Conservation (phyloP, 1,140 invertebrate species). For the Odontomachus brunneus region DNA sequence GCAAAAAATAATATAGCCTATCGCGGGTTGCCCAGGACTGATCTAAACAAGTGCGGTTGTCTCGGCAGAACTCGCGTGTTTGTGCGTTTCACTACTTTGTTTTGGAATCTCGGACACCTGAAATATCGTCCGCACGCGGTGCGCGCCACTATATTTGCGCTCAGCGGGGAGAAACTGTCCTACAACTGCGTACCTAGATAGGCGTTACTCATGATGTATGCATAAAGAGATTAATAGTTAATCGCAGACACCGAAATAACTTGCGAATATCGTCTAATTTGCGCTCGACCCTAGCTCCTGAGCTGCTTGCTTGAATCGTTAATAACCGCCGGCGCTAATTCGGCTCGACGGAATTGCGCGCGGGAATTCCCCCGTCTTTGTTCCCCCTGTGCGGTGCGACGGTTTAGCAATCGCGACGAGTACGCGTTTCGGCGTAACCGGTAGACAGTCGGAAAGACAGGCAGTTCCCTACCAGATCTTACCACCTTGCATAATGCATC, state of each 20-base stretch:
- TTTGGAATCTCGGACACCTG: neutral
- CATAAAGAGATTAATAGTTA: constrained; percentile 7
- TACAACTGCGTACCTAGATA: neutral
- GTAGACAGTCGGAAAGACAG: constrained; percentile 43
- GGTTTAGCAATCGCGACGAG: constrained; percentile 50
- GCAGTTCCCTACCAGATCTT: constrained; percentile 43
- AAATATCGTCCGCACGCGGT: neutral
- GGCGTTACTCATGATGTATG: neutral
- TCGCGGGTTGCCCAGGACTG: neutral
- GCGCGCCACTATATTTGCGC: neutral
- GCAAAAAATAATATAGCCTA: no score
- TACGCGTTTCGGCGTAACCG: constrained; percentile 25
- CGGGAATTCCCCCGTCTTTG: constrained; percentile 42
- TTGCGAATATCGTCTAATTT: constrained; percentile 44
- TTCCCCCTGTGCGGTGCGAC: constrained; percentile 1
- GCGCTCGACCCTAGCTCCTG: neutral
- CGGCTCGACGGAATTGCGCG: constrained; percentile 23
- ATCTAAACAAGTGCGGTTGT: neutral
- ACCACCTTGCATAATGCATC: constrained; percentile 72
- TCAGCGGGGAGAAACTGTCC: neutral
- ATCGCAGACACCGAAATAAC: constrained; percentile 12
- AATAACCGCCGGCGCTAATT: constrained; percentile 59
- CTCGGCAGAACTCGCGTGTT: neutral
- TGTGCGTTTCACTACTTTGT: neutral
- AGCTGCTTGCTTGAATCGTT: constrained; percentile 63